These are phyloP conservation scores for Aphelenchoides avenae DNA, from an alignment of 1,140 invertebrate genomes.

Conservation along the genomic window DNA sequence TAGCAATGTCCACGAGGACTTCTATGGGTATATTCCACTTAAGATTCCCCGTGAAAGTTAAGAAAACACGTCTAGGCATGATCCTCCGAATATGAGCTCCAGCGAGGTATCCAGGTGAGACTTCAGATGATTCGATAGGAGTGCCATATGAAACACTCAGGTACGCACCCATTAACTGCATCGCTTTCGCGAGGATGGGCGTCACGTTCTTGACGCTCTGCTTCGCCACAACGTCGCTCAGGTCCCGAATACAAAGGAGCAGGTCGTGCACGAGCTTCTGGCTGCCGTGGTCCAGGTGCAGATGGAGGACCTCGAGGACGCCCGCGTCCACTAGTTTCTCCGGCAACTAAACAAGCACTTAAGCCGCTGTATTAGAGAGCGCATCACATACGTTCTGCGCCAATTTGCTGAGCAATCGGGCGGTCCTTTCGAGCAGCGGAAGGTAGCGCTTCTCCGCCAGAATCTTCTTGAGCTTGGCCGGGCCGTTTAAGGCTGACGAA, in stretches of 20 bases:
- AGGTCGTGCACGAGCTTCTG: conserved; percentile 35
- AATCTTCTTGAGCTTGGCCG: conserved; percentile 21
- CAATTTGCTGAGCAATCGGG: background rate
- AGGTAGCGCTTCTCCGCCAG: background rate
- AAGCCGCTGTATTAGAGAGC: conserved; percentile 6
- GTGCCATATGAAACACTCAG: background rate
- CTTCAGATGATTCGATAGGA: background rate
- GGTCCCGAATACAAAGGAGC: conserved; percentile 20
- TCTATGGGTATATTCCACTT: too few species aligned
- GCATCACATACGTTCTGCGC: background rate
- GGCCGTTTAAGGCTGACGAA: conserved; percentile 37
- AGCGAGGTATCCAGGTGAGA: background rate
- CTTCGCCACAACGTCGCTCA: conserved; percentile 33
- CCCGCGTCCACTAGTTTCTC: conserved; percentile 30
- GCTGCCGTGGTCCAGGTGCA: conserved; percentile 36
- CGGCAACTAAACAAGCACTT: conserved; percentile 31
- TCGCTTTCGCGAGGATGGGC: background rate
- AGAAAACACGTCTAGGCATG: too few species aligned
- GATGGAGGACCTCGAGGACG: conserved; percentile 36
- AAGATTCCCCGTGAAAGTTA: too few species aligned
- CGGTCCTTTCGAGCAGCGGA: background rate
- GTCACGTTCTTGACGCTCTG: background rate
- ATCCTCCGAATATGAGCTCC: background rate
- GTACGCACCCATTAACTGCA: background rate
- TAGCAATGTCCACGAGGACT: too few species aligned